phyloP scores from a whole-genome alignment of 2,113 vertebrate genomes.

The Natator depressus region DNA sequence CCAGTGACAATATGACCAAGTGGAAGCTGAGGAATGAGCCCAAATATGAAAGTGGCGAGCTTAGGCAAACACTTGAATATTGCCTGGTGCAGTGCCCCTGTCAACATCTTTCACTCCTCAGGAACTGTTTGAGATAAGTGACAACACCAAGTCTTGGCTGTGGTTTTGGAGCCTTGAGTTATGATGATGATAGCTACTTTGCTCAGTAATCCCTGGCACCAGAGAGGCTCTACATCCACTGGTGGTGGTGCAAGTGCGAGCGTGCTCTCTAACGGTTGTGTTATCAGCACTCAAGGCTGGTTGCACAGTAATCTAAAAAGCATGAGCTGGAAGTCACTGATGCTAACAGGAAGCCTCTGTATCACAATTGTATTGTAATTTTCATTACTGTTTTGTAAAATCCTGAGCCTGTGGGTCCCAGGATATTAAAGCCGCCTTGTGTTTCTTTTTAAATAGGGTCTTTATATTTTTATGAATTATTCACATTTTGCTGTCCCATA shows the following conservation, averaged over 20 bases:
- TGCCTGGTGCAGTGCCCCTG: background rate
- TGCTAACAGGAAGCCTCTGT: background rate
- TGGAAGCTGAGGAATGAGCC: background rate
- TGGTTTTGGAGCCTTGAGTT: background rate
- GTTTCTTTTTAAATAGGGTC: background rate
- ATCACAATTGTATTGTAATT: background rate
- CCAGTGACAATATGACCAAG: no score
- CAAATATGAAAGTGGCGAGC: background rate
- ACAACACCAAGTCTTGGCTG: background rate
- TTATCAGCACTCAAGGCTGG: background rate
- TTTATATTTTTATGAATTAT: background rate
- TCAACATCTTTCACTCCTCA: background rate
- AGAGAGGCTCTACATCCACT: background rate
- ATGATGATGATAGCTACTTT: background rate
- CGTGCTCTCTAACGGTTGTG: background rate
- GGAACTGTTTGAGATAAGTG: background rate
- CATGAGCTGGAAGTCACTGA: fast-evolving
- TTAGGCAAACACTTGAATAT: background rate
- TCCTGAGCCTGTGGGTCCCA: background rate
- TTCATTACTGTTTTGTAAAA: background rate
- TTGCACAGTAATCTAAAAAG: background rate
- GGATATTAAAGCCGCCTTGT: background rate
- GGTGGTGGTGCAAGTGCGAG: fast-evolving
- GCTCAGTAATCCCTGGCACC: background rate
- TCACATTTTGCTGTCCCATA: background rate